Base-by-base conservation (phyloP, 2,888 invertebrate species). In the Cyclophora punctaria region DNA sequence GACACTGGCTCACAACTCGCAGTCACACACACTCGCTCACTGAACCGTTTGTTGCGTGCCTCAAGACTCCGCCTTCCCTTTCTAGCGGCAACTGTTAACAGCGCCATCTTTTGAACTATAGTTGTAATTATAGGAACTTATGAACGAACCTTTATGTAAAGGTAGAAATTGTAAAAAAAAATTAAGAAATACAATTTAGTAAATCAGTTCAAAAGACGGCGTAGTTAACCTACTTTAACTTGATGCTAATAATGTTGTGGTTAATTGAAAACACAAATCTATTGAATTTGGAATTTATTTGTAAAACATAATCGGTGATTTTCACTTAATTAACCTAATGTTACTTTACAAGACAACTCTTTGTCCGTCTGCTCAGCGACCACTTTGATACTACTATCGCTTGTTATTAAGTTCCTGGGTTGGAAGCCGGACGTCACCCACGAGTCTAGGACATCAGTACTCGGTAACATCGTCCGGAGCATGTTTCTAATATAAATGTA, bases 401-500 rank as follows among this genome's bases (percentile, higher is more conserved):
- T 78, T 0, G 74, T 63, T 57, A 84, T 58, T 3, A 80, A 62
- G 58, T 76, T 85, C 59, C 73, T 82, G 3, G 86, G 83, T 51
- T 80, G 74, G 56, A 69, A 81, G 0, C 88, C 88, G 0, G 82
- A 64, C 2, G 69, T 71, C 0, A 85, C 50, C 88, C 88, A 88
- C 0, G 78, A 74, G 2, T 88, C 84, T 34, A 88, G 49, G 0
- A 85, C 73, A 45, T 87, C 86, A 3, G 85, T 85, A 62, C 85
- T 80, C 0, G 88, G 88, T 55, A 88, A 64, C 70, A 86, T 70
- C 3, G 88, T 88, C 53, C 88, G 67, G 59, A 88, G 66, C 4
- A 79, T 80, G 65, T 88, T 88, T 52, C 88, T 78, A 50, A 81
- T 71, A 59, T 88, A 88, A 56, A 88, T 80, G 48, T 88, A 88